Conservation (phyloP, 2,113 vertebrate genomes). For the Sorex araneus region DNA sequence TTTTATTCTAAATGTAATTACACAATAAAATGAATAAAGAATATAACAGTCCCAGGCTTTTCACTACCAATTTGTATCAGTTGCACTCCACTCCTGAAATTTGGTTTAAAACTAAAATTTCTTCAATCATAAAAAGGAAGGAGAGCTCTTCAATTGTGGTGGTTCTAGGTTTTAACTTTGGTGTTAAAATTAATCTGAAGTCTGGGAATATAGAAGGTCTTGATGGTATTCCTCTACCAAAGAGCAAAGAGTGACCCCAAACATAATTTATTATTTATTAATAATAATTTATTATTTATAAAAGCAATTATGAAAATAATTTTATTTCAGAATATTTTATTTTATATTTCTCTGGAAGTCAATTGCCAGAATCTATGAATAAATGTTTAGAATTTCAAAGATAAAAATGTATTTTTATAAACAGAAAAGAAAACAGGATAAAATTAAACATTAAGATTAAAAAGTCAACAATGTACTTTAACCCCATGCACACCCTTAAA, state of each 20-base stretch:
- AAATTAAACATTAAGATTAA: not conserved
- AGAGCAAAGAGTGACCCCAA: no score
- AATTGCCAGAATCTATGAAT: not conserved
- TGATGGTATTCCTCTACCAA: not conserved
- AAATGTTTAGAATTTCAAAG: slow-evolving; percentile 2
- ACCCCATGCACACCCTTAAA: not conserved
- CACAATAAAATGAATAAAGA: not conserved
- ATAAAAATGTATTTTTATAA: slow-evolving; percentile 6
- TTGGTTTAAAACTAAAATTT: not conserved
- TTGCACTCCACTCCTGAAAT: not conserved
- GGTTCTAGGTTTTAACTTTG: not conserved
- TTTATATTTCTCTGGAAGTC: no score
- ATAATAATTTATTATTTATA: no score
- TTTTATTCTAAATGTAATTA: not conserved
- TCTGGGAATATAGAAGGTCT: not conserved
- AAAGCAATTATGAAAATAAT: no score
- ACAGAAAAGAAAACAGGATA: not conserved
- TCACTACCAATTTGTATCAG: not conserved
- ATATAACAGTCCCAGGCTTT: not conserved
- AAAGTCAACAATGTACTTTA: not conserved
- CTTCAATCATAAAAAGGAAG: not conserved
- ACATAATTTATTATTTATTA: no score
- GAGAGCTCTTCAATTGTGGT: not conserved
- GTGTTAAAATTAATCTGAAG: not conserved
- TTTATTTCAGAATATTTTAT: no score